phyloP scores from a whole-genome alignment of 2,888 invertebrate genomes.

The Schrankia costaestrigalis region DNA sequence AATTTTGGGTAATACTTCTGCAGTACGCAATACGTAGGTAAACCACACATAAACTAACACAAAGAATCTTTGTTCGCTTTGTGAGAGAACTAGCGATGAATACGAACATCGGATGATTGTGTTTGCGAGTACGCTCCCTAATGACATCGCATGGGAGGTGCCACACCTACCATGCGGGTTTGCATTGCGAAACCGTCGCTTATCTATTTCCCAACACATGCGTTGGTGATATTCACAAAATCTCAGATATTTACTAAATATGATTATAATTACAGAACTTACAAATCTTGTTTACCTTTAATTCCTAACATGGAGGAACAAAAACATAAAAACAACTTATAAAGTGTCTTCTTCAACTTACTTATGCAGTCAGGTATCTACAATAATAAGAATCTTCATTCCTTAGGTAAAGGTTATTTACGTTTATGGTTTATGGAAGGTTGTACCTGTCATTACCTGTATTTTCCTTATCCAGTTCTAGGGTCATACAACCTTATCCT shows the following conservation, averaged over 20 bases:
- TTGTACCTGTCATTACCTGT: too few relatives aligned
- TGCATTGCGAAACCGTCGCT: conserved; percentile 35
- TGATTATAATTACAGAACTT: too few relatives aligned
- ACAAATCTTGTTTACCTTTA: conserved; percentile 9
- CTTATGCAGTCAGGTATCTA: conserved; percentile 4
- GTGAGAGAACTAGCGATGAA: conserved; percentile 7
- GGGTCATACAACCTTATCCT: too few relatives aligned
- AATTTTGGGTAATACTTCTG: too few relatives aligned
- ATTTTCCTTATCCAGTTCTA: too few relatives aligned
- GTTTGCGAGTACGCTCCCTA: conserved; percentile 41
- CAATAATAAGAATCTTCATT: too few relatives aligned
- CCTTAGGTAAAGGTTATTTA: too few relatives aligned
- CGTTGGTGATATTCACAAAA: conserved; percentile 48
- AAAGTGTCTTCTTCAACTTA: not conserved
- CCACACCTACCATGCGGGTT: conserved; percentile 59
- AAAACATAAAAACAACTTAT: conserved; percentile 6
- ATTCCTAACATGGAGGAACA: conserved; percentile 10
- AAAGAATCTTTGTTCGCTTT: conserved; percentile 12
- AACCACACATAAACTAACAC: conserved; percentile 5
- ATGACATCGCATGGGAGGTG: conserved; percentile 46
- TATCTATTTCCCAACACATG: conserved; percentile 44
- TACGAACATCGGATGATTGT: conserved; percentile 14
- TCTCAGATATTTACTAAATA: conserved; percentile 17
- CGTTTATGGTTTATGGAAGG: too few relatives aligned
- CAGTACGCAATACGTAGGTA: too few relatives aligned